Percentiles rank a stretch among this genome's conserved stretches.
Evolutionary conservation across 2,888 invertebrate genomes (phyloP).

Genomic region (Drosophila limbata): DNA sequence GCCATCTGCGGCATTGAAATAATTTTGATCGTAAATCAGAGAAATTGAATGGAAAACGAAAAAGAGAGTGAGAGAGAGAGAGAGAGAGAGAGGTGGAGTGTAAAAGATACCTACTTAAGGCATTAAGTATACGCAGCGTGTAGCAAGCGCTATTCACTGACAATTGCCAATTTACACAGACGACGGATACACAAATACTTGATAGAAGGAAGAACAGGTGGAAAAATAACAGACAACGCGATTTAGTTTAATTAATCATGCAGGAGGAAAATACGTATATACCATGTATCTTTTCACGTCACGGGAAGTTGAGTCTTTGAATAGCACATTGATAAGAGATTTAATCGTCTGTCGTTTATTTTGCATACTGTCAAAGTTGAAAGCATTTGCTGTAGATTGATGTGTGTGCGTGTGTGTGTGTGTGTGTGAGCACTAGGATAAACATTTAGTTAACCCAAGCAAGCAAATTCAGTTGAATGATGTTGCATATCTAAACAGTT

Average conservation of each 20-base stretch:
- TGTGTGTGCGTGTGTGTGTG: background rate
- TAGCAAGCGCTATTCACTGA: slow-evolving; percentile 1
- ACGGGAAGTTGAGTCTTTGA: slow-evolving; percentile 3
- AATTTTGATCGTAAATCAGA: slow-evolving; percentile 42
- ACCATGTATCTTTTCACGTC: slow-evolving; percentile 17
- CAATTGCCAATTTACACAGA: slow-evolving; percentile 19
- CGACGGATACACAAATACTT: background rate
- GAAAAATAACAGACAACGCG: slow-evolving; percentile 21
- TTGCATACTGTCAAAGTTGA: slow-evolving; percentile 39
- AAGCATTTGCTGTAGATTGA: slow-evolving; percentile 9
- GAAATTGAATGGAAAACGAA: slow-evolving; percentile 21
- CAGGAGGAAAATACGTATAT: background rate
- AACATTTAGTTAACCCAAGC: slow-evolving; percentile 2
- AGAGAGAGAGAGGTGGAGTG: background rate
- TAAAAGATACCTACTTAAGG: background rate
- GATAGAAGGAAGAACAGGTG: slow-evolving; percentile 3
- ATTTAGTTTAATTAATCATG: slow-evolving; percentile 50
- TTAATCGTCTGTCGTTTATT: slow-evolving; percentile 22
- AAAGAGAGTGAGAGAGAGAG: background rate
- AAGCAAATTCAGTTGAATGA: slow-evolving; percentile 7
- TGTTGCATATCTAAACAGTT: slow-evolving; percentile 10
- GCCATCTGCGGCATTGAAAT: slow-evolving; percentile 31
- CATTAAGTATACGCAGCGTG: slow-evolving; percentile 41
- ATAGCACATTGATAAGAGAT: slow-evolving; percentile 27
- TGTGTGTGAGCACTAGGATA: background rate